Percentiles rank a stretch among this genome's conserved stretches.
phyloP scores from a whole-genome alignment of 2,888 invertebrate genomes.

The Apantesis nais region DNA sequence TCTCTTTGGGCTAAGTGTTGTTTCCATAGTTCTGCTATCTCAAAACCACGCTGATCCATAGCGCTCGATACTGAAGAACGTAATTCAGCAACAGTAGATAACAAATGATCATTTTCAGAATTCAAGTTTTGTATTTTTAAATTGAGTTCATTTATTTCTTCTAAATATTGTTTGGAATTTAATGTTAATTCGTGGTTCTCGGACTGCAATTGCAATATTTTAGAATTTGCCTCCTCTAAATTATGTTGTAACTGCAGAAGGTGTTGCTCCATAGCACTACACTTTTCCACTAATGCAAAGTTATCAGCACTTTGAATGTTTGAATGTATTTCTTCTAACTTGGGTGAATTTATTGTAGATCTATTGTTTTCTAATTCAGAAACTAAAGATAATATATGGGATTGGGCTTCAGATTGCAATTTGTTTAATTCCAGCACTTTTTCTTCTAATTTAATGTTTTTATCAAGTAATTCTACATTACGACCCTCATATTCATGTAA shows the following conservation, averaged over 20 bases:
- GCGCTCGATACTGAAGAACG: slow-evolving; percentile 80
- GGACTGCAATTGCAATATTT: slow-evolving; percentile 64
- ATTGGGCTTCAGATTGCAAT: slow-evolving; percentile 52
- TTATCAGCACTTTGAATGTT: slow-evolving; percentile 41
- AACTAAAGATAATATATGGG: slow-evolving; percentile 49
- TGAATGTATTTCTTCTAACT: slow-evolving; percentile 47
- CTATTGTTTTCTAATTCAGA: slow-evolving; percentile 57
- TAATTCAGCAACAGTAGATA: slow-evolving; percentile 78
- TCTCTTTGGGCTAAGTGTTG: slow-evolving; percentile 88
- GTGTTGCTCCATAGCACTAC: slow-evolving; percentile 59
- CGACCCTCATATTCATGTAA: slow-evolving; percentile 15
- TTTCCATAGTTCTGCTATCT: slow-evolving; percentile 90
- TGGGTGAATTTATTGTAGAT: slow-evolving; percentile 41
- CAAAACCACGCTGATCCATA: slow-evolving; percentile 88
- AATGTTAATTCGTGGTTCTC: slow-evolving; percentile 55
- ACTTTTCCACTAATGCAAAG: slow-evolving; percentile 56
- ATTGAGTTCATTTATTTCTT: slow-evolving; percentile 65
- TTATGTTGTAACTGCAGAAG: slow-evolving; percentile 57
- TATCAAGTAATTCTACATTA: slow-evolving; percentile 42
- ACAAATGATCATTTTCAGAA: slow-evolving; percentile 74
- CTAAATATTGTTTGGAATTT: slow-evolving; percentile 52
- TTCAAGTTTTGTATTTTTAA: slow-evolving; percentile 70
- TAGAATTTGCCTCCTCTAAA: slow-evolving; percentile 72
- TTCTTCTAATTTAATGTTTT: slow-evolving; percentile 51
- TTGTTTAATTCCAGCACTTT: slow-evolving; percentile 51